phyloP scores from a whole-genome alignment of 2,113 vertebrate species.

The Rhinoderma darwinii region DNA sequence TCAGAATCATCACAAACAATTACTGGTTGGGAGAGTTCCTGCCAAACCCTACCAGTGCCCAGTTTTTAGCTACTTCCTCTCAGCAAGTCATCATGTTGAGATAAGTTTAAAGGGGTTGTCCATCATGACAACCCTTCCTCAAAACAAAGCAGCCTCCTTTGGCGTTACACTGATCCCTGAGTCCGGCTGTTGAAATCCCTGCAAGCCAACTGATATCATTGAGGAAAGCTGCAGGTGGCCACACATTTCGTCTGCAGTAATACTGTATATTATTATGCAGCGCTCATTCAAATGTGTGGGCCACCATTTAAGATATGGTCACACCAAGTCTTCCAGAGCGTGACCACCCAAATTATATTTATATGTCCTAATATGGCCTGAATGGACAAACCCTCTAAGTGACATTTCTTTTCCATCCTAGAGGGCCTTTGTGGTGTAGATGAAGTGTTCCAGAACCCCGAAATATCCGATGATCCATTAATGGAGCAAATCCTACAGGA shows the following conservation, averaged over 20 bases:
- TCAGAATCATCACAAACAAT: too few relatives aligned
- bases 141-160: background rate
- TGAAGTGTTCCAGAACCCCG: background rate
- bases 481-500: conserved; percentile 78
- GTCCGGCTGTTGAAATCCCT: too few relatives aligned
- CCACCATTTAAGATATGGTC: background rate
- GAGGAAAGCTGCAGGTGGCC: background rate
- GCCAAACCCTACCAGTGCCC: background rate
- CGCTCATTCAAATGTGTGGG: background rate
- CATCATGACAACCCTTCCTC: background rate
- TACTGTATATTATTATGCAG: background rate
- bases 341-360: background rate
- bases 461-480: background rate
- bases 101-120: background rate
- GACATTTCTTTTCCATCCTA: background rate
- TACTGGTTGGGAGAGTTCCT: background rate
- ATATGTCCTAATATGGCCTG: background rate
- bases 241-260: background rate
- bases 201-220: background rate
- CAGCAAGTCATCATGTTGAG: background rate
- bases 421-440: background rate
- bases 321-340: background rate
- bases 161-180: background rate
- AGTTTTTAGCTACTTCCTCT: background rate
- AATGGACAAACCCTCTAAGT: background rate